Conservation (phyloP, 2,888 invertebrate species). For the Hydroisotoma schaefferi region DNA sequence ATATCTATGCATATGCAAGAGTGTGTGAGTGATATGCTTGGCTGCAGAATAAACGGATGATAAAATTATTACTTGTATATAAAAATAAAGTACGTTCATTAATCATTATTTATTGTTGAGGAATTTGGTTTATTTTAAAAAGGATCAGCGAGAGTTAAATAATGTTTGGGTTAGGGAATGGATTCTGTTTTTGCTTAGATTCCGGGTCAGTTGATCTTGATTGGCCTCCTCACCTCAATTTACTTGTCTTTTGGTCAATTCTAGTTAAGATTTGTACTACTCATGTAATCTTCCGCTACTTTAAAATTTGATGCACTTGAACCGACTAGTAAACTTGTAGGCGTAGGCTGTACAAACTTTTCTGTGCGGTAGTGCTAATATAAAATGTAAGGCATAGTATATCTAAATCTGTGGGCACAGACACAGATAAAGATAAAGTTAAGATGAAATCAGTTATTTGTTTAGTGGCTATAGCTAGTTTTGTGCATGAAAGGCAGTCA, state of each 20-base stretch:
- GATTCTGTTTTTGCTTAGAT: constrained; percentile 18
- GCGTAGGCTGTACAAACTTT: too few relatives aligned
- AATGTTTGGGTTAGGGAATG: background rate
- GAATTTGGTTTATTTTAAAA: background rate
- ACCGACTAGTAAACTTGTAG: too few relatives aligned
- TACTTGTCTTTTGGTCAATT: constrained; percentile 25
- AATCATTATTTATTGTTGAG: background rate
- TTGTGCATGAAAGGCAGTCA: too few relatives aligned
- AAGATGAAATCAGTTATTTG: too few relatives aligned
- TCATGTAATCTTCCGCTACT: background rate
- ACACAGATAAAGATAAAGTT: too few relatives aligned
- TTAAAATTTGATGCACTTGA: background rate
- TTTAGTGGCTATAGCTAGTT: too few relatives aligned
- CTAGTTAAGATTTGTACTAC: background rate
- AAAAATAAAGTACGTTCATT: background rate
- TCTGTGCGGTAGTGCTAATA: too few relatives aligned
- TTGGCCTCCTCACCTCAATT: constrained; percentile 49
- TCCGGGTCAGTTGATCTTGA: constrained; percentile 48
- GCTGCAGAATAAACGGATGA: too few relatives aligned
- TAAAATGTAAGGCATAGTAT: too few relatives aligned
- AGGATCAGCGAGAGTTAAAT: constrained; percentile 1
- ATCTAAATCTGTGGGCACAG: too few relatives aligned
- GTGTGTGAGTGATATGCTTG: too few relatives aligned
- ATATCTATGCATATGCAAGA: too few relatives aligned
- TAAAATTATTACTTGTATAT: background rate